Evolutionary conservation across 64 coral and sea anemone species (phyloP).

Genomic region (Hydrozoanthus tunicans): DNA sequence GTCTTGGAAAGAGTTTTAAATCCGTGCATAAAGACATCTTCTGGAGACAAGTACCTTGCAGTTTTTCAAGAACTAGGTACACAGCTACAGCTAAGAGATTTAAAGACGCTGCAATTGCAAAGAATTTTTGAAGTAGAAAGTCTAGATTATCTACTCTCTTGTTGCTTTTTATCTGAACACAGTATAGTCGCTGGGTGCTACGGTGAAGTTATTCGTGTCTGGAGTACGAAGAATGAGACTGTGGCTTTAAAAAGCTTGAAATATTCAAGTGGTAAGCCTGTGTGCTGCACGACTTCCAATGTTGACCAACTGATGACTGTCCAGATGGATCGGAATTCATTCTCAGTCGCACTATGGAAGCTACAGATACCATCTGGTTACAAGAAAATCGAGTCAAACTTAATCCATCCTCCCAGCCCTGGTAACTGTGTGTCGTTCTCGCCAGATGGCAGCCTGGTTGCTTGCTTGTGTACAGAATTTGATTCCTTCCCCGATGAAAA

Average conservation of each 20-base stretch:
- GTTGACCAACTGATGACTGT: background rate
- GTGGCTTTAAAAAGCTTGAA: background rate
- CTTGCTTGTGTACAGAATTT: background rate
- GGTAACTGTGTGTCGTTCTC: background rate
- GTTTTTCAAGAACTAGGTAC: background rate
- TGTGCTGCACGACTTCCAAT: background rate
- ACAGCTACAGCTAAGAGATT: slow-evolving; percentile 20
- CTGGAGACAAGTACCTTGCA: slow-evolving; percentile 8
- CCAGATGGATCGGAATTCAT: background rate
- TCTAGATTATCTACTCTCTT: background rate
- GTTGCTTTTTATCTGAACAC: background rate
- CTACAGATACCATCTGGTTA: background rate
- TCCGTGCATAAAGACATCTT: background rate
- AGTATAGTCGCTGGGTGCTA: background rate
- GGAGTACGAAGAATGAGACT: background rate
- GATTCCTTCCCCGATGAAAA: background rate
- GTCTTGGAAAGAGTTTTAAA: background rate
- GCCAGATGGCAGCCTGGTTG: background rate
- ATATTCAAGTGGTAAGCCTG: background rate
- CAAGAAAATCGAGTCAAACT: background rate
- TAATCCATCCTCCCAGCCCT: background rate
- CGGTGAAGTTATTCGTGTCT: background rate
- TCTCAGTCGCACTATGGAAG: background rate
- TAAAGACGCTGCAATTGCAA: background rate
- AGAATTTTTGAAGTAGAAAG: background rate